Base-by-base conservation (phyloP, 2,113 vertebrate genomes). In the Ophthalmolycus amberensis region DNA sequence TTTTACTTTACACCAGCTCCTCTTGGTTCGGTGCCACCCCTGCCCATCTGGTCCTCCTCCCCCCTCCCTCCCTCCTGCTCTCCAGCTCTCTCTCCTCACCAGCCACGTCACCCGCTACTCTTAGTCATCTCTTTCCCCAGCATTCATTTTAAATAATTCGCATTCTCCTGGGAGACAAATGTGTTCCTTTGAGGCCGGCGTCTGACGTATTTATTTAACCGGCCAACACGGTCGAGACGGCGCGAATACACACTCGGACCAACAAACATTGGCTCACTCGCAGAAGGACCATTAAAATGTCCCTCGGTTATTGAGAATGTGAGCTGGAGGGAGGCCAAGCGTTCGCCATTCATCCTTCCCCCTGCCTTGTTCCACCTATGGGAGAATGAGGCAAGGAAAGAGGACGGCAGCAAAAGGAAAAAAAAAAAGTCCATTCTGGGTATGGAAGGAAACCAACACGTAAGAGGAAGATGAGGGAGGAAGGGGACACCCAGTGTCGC, bases 121-220 rank as follows among this genome's bases (percentile, higher is more conserved):
- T 86, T 88, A 70, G 83, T 85, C 85, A 77, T 83, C 85, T 68
- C 76, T 64, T 83, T 66, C 74, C 60, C 68, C 60, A 52, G 94
- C 91, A 90, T 94, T 92, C 91, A 85, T 85, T 94, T 93, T 95
- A 94, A 96, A 95, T 95, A 94, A 96, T 95, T 95, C 91, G 93
- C 93, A 68, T 92, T 89, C 92, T 95, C 92, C 50, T 64, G 90
- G 89, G 95, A 92, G 92, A 91, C 85, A 80, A 88, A 89, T 77
- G 75, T 71, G 81, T 82, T 85, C 80, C 74, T 86, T 80, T 42
- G n/a, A 81, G 82, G 78, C 44, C 52, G 8, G 75, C 87, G 32
- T 85, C 68, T 84, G 90, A 91, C 84, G 75, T 86, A 82, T 93
- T 89, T 83, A 91, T 91, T 91, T 85, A 80, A 76, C 56, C 3